Evolutionary conservation across 2,113 vertebrate species (phyloP).

Genomic region (Eptesicus fuscus): DNA sequence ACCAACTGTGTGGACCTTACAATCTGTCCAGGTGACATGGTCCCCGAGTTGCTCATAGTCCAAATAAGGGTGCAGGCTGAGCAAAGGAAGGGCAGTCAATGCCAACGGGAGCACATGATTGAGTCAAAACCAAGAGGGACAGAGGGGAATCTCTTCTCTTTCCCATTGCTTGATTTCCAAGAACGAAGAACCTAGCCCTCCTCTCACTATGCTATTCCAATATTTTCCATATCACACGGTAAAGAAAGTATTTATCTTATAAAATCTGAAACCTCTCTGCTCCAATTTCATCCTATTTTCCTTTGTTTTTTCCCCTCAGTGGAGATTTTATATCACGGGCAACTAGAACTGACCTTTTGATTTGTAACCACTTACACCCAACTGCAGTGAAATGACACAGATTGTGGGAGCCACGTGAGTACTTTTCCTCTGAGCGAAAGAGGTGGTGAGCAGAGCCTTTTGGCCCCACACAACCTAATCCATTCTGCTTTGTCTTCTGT

Average conservation of each 20-base stretch:
- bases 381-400: background rate
- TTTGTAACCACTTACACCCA: background rate
- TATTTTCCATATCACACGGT: background rate
- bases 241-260: background rate
- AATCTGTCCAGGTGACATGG: background rate
- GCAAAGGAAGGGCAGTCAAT: background rate
- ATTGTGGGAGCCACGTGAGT: background rate
- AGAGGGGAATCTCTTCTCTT: background rate
- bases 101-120: background rate
- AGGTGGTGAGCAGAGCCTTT: background rate
- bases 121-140: background rate
- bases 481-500: conserved; percentile 33
- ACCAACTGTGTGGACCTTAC: background rate
- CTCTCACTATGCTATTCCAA: background rate
- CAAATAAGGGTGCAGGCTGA: background rate
- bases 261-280: background rate
- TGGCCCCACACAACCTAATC: conserved; percentile 10
- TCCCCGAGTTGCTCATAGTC: background rate
- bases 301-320: background rate
- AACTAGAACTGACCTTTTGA: background rate
- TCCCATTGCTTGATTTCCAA: background rate
- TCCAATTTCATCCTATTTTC: background rate
- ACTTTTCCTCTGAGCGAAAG: background rate
- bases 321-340: background rate
- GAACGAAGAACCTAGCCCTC: background rate